Evolutionary conservation across 2,888 invertebrate species (phyloP).

Genomic region (Lymantria dispar): DNA sequence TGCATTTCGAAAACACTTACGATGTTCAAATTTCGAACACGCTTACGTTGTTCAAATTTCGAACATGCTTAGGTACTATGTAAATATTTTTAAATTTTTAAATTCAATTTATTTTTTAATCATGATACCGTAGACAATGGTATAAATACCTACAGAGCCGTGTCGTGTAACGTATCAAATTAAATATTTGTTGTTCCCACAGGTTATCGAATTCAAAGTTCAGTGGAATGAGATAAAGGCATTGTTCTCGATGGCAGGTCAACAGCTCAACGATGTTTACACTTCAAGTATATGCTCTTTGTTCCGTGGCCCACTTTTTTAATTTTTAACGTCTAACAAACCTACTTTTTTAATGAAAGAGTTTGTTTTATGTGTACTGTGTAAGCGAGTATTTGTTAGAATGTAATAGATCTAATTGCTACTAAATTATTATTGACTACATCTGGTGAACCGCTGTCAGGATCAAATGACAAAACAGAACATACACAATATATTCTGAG

Average conservation of each 20-base stretch:
- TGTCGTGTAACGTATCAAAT: slow-evolving; percentile 43
- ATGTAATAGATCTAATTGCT: no score
- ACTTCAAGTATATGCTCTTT: slow-evolving; percentile 48
- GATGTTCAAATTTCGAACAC: slow-evolving; percentile 14
- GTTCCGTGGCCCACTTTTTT: slow-evolving; percentile 52
- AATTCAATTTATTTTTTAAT: slow-evolving; percentile 16
- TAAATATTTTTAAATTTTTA: no score
- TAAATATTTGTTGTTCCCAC: slow-evolving; percentile 67
- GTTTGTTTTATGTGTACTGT: background rate
- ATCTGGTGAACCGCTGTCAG: no score
- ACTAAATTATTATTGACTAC: no score
- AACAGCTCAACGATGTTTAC: slow-evolving; percentile 44
- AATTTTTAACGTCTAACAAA: slow-evolving; percentile 19
- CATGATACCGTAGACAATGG: slow-evolving; percentile 34
- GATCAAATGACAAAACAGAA: no score
- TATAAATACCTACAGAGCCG: slow-evolving; percentile 33
- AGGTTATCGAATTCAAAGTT: slow-evolving; percentile 71
- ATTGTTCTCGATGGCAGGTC: slow-evolving; percentile 61
- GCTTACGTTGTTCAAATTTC: no score
- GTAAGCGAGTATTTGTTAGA: no score
- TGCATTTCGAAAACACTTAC: background rate
- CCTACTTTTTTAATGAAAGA: slow-evolving; percentile 5
- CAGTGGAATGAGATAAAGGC: slow-evolving; percentile 63
- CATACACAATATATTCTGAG: no score
- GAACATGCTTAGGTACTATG: no score